Base-by-base conservation (phyloP, 2,113 vertebrate species). In the Tetrax tetrax region DNA sequence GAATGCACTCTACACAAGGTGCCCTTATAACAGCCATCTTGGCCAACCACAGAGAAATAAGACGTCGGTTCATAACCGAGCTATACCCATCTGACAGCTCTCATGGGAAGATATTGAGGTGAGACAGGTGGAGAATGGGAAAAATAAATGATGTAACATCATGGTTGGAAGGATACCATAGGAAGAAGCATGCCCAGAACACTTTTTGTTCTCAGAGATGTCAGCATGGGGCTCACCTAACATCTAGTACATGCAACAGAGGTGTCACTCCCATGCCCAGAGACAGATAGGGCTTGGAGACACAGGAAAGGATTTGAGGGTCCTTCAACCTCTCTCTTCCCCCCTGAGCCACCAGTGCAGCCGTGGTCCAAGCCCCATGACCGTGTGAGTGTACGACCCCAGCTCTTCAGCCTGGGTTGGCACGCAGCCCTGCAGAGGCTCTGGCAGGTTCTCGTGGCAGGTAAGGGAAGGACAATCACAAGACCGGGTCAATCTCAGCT, bases 321-420 rank as follows among this genome's bases (percentile, higher is more conserved):
- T 37, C n/a, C 29, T 43, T 70, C 12, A 7, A 25, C 2, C 4
- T 70, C 29, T 48, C 28, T 19, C 35, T 61, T 77, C 53, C 13
- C 53, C 33, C 41, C 31, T 9, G 6, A 61, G 35, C 27, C 45
- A 45, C 4, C 27, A 31, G 6, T 20, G 10, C 9, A 71, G 18
- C 14, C 2, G 0, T 21, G 19, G 31, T 31, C 41, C 11, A 35
- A 68, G 22, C 7, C 14, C 19, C 38, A n/a, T 0, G 1, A 28
- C 1, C 3, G 10, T 16, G 6, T 63, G 29, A 37, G 28, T 1
- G 7, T 18, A 48, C 10, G 64, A 31, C 17, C 50, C 8, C 64
- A 68, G 1, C 6, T 23, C 14, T 18, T 72, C 19, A 68, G 11
- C 28, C 12, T 22, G 9, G 10, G 9, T 10, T 43, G 48, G 14